Base-by-base conservation (phyloP, 2,797 vertebrate species). In the Ataeniobius toweri region DNA sequence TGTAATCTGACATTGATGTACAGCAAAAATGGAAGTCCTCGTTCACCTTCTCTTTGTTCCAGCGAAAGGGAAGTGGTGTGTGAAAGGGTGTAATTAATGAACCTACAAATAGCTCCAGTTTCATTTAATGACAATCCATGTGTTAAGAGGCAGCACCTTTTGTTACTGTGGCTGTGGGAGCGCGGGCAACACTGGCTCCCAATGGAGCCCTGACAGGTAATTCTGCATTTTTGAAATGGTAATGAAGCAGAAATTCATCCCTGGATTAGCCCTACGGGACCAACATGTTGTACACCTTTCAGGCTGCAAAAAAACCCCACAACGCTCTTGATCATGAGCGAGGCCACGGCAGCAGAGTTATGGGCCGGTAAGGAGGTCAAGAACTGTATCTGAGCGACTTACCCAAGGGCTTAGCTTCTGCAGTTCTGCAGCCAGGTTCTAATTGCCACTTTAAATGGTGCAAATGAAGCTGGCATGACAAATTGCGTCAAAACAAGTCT, bases 11-110 rank as follows among this genome's bases (percentile, higher is more conserved):
- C 92, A 90, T 89, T 94, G 92, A 94, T 86, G 88, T 93, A 91
- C 89, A 89, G 89, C 86, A 90, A 90, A 92, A 94, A 92, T 88
- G 89, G 80, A 93, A 92, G 89, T 94, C 90, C 90, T 92, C 28
- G 79, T 92, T 94, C 94, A 94, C 92, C 92, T 94, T 93, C 87
- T 85, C 83, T 93, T 89, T 89, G 89, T 92, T 94, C 86, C 55
- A 50, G 71, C 69, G 73, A 89, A 89, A 89, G 90, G 85, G 92
- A 92, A 94, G 89, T 77, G 91, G 90, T 82, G 89, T 93, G 92
- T 93, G 91, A 94, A 94, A 90, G 90, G 89, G 82, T 93, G 90
- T 90, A 94, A 94, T 94, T 94, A 95, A 95, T 94, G 92, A 92
- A 91, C 88, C 91, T 86, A 93, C 90, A 93, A 95, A 95, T 94